Base-by-base conservation (phyloP, 1,140 invertebrate genomes). In the Drosophila melanica region DNA sequence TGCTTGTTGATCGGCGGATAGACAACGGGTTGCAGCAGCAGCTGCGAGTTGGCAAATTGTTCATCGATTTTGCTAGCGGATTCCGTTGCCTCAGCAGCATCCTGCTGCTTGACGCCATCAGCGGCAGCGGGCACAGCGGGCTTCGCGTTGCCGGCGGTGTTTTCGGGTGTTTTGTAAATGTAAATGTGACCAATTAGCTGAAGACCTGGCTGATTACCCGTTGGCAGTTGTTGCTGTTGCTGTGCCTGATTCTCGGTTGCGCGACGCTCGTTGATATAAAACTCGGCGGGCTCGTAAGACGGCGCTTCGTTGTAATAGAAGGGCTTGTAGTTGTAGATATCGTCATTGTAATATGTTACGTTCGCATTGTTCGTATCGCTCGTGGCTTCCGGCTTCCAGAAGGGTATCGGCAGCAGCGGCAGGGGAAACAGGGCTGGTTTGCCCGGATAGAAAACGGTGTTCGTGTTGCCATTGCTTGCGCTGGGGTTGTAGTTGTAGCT, bases 361-460 rank as follows among this genome's bases (percentile, higher is more conserved):
- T n/a, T 48, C 14, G 0, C 16, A 11, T 2, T 57, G 42, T 27
- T 48, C 16, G 65, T 37, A 16, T n/a, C 4, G 11, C 42, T 16
- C 1, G 5, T 35, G 14, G 18, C 30, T 2, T 18, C 7, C 9
- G 42, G 35, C 41, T 85, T 85, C 57, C 79, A 79, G 47, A 85
- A 81, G n/a, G 50, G 81, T 62, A 86, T 86, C 8, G 81, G 66
- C 53, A 75, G 60, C 64, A 85, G 67, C 8, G 81, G 77, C 8
- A 84, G 39, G 0, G 75, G 3, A 42, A 77, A n/a, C n/a, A n/a
- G n/a, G n/a, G n/a, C 44, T 1, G 68, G 63, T 9, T 65, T 48
- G 9, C 35, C 42, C 9, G 35, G 35, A 33, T 16, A 9, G 3
- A 58, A 39, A 9, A 42, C 20, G 12, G 54, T 67, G 42, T 79